These are phyloP conservation scores for Chionis minor DNA, from an alignment of 2,113 vertebrate genomes.

Conservation along the genomic window DNA sequence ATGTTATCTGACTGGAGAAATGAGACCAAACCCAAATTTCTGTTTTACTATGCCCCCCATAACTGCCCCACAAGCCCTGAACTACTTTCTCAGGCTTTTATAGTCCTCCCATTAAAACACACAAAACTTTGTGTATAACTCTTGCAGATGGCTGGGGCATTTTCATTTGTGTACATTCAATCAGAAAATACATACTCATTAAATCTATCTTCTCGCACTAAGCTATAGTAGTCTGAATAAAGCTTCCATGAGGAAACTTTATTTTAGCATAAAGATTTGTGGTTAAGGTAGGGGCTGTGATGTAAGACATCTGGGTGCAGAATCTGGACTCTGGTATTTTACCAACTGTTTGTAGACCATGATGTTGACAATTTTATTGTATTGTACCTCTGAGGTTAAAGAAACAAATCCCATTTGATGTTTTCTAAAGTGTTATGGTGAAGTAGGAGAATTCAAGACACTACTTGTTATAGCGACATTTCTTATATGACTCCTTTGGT, in stretches of 20 bases:
- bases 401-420: not conserved
- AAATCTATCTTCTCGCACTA: fast-evolving
- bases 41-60: fast-evolving
- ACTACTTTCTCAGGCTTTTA: not conserved
- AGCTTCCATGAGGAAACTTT: not conserved
- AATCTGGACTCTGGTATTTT: not conserved
- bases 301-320: not conserved
- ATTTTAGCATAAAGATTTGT: not conserved
- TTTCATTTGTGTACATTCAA: not conserved
- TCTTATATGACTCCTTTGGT: not conserved
- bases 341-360: not conserved
- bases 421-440: not conserved
- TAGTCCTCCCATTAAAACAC: not conserved
- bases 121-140: not conserved
- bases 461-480: not conserved
- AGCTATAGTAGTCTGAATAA: not conserved
- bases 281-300: not conserved
- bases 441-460: not conserved
- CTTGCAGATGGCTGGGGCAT: fast-evolving
- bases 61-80: fast-evolving
- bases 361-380: not conserved
- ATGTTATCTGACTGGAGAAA: not conserved
- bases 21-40: not conserved
- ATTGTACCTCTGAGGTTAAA: not conserved
- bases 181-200: not conserved